Evolutionary conservation across 1,140 invertebrate genomes (phyloP), one percentile per base, ranked within the genome.

Genomic region (Bombus vancouverensis): DNA sequence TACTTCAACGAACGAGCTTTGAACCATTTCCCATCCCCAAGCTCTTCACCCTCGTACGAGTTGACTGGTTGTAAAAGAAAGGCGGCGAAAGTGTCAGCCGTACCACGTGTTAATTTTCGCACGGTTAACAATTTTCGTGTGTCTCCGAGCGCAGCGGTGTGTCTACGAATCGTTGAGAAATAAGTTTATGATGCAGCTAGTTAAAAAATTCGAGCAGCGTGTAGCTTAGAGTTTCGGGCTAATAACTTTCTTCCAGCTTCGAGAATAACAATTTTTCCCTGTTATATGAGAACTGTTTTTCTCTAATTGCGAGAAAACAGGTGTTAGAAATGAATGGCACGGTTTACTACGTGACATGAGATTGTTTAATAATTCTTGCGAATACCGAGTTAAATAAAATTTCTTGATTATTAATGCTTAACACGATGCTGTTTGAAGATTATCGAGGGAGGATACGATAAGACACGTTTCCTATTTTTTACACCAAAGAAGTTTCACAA

Each of bases 21-120:
- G 68, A 34, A 89, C 81, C 88, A 75, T 85, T 75, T 71, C 68
- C 5, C 47, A 53, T 22, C 18, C 47, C 47, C 47, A 68, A 73
- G 57, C 37, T 65, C n/a, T 28, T 62, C 28, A 10, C 25, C 6
- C 37, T 28, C 39, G 28, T 12, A 39, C 22, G 18, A 53, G 47
- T 53, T 53, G 47, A 53, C 47, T 53, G 18, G 74, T 39, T 83
- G 62, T 62, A 77, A 72, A 85, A 85, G 83, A 85, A 85, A 80
- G 22, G 18, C 65, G 10, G 28, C 25, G 62, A 83, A 57, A 77
- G 28, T 57, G 62, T 66, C 81, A 65, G n/a, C 44, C 44, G 34
- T 8, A 47, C 44, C 81, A 70, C 73, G 81, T 83, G 81, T 77
- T 83, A 83, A 83, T 83, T 77, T 77, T 77, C 81, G 22, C 81